Evolutionary conservation across 2,888 invertebrate genomes (phyloP), one percentile per base, ranked within the genome.

Genomic region (Oligia fasciuncula): DNA sequence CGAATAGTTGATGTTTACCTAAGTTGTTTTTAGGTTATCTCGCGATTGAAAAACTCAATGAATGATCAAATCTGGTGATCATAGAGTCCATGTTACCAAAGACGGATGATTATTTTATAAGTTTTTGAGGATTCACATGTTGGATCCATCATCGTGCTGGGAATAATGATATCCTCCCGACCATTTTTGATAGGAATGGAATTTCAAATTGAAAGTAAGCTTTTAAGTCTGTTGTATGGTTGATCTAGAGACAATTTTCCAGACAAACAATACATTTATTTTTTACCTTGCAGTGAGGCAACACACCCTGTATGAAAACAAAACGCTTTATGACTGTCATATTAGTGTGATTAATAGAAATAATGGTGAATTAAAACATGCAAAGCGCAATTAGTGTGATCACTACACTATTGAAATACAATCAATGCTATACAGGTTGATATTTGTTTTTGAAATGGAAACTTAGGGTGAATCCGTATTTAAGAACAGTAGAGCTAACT

Each of bases 281-380:
- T 43, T 60, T 80, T 46, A 29, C 46, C 51, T 46, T 54, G 43
- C 60, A 67, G 51, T 54, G 46, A 54, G n/a, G 57, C 35, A 62
- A 67, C 60, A 82, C 0, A 82, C 0, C n/a, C 83, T n/a, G 75
- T 60, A 60, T 19, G 35, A 43, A 75, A 54, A 67, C 13, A 46
- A 74, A 82, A 62, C 46, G 19, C 17, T 82, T n/a, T 35, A 76
- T 54, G 14, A 43, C 62, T 80, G 60, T 62, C 67, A 43, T 79
- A 17, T 74, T 40, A 43, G 11, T 62, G 14, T 40, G 13, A 74
- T 51, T 66, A 40, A 35, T 35, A 67, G 35, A 67, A 76, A 76
- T 35, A 81, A 43, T 51, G 43, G 67, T 62, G 60, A 35, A 51
- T 19, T 54, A 62, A 51, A 75, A 83, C 63, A 77, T 80, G 62